phyloP scores from a whole-genome alignment of 2,797 vertebrate species.

The Sebastes cheni region DNA sequence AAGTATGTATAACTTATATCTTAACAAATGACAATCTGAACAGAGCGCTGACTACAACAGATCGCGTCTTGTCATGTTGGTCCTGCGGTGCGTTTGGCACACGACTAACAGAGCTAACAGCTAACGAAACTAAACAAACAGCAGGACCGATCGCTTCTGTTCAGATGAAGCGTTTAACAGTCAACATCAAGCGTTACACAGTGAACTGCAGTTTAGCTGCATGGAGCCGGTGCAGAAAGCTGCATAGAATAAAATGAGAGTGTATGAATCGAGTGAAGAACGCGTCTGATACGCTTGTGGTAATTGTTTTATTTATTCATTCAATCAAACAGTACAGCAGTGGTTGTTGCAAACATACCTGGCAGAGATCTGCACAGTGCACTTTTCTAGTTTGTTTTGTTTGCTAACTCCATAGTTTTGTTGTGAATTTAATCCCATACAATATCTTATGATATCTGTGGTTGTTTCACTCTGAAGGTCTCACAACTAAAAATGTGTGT shows the following conservation, averaged over 20 bases:
- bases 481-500: not conserved
- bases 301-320: not conserved
- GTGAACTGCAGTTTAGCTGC: not conserved
- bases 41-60: not conserved
- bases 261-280: not conserved
- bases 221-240: not conserved
- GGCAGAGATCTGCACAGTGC: not conserved
- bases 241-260: not conserved
- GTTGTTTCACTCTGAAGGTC: not conserved
- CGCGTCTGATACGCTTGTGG: not conserved
- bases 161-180: not conserved
- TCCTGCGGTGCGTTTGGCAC: not conserved
- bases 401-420: not conserved
- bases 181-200: not conserved
- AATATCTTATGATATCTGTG: not conserved
- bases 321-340: not conserved
- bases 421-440: not conserved
- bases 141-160: not conserved
- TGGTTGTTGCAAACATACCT: rapidly evolving
- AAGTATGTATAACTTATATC: not conserved
- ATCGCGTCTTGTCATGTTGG: not conserved
- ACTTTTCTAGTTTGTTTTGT: not conserved
- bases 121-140: not conserved
- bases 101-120: not conserved
- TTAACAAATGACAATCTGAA: not conserved